These are phyloP conservation scores for Ornithorhynchus anatinus DNA, from an alignment of 2,113 vertebrate genomes.

Conservation along the genomic window DNA sequence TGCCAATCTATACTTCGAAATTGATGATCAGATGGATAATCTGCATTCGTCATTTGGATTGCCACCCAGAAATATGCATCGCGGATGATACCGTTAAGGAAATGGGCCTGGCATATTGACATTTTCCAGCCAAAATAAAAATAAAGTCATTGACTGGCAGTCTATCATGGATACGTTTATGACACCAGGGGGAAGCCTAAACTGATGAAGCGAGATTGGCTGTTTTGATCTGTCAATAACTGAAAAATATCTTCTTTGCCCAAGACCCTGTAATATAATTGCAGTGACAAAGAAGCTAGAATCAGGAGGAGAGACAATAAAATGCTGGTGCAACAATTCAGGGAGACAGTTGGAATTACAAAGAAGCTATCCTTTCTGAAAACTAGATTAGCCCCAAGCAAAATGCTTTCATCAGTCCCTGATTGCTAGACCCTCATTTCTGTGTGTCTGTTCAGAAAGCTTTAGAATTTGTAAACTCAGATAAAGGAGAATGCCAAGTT, in stretches of 20 bases:
- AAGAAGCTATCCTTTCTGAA: constrained; percentile 12
- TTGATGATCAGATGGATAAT: too few relatives aligned
- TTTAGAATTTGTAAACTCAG: constrained; percentile 10
- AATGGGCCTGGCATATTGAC: background rate
- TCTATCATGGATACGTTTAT: background rate
- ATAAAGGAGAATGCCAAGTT: constrained; percentile 33
- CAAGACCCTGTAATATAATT: constrained; percentile 8
- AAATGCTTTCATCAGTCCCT: constrained; percentile 19
- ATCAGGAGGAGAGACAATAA: constrained; percentile 1
- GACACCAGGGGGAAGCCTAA: background rate
- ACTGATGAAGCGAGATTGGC: background rate
- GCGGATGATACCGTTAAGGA: background rate
- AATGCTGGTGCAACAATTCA: constrained; percentile 2
- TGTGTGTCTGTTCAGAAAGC: background rate
- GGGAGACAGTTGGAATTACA: background rate
- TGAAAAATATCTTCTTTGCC: background rate
- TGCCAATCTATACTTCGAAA: too few relatives aligned
- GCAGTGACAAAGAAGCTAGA: background rate
- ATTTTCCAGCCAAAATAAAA: background rate
- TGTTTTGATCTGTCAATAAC: background rate
- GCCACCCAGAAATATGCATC: background rate
- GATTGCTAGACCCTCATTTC: background rate
- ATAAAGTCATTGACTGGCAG: background rate
- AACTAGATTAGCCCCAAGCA: constrained; percentile 37
- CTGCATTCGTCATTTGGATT: too few relatives aligned